These are phyloP conservation scores for Ridgeia piscesae DNA, from an alignment of 1,140 invertebrate genomes.

Conservation along the genomic window DNA sequence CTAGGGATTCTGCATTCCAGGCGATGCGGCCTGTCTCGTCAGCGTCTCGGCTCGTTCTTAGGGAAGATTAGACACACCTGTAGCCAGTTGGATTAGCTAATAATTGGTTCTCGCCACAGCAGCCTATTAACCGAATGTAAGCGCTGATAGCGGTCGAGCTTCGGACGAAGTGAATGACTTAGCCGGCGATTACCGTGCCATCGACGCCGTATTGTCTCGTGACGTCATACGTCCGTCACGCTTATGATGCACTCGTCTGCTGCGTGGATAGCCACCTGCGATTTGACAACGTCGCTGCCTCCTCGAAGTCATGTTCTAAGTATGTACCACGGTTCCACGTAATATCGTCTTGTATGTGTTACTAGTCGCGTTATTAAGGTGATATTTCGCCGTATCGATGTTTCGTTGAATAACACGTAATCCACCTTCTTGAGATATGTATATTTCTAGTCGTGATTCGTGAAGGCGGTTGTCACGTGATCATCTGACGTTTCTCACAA, in stretches of 20 bases:
- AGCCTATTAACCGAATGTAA: background rate
- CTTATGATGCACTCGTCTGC: no score
- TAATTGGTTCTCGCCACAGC: background rate
- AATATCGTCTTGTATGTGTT: background rate
- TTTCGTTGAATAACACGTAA: background rate
- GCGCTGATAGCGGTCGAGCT: no score
- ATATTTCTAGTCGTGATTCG: background rate
- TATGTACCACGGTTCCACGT: background rate
- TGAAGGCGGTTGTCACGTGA: background rate
- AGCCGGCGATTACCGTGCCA: no score
- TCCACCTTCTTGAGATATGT: background rate
- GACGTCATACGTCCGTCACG: no score
- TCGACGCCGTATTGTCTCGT: no score
- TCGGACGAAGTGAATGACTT: no score
- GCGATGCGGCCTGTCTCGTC: background rate
- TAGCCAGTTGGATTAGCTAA: background rate
- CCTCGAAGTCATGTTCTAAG: background rate
- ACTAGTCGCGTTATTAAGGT: background rate
- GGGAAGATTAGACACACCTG: no score
- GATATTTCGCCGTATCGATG: background rate
- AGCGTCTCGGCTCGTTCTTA: background rate
- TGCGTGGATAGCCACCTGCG: no score
- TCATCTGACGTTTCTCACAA: background rate
- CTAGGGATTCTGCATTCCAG: background rate
- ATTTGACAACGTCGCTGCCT: no score